Evolutionary conservation across 2,888 invertebrate genomes (phyloP).

Genomic region (Drosophila vallismaia): DNA sequence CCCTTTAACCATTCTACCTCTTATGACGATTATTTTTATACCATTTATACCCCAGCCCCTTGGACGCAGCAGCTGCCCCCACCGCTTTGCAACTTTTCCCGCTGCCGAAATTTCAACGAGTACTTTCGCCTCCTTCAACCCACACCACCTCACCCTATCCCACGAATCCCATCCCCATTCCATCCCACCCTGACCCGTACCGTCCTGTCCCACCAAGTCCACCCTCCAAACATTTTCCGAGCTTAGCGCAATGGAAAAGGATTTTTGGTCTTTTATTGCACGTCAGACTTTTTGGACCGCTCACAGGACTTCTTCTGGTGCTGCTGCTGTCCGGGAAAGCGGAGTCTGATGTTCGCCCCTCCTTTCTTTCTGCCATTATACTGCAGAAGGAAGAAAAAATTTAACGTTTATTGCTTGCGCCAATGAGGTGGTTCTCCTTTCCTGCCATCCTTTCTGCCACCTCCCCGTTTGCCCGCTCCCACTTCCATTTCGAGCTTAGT

Average conservation of each 20-base stretch:
- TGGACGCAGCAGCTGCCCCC: constrained; percentile 25
- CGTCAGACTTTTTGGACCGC: constrained; percentile 70
- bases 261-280: constrained; percentile 80
- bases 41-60: constrained; percentile 24
- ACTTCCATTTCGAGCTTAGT: constrained; percentile 47
- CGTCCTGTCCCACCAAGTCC: not conserved
- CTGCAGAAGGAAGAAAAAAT: constrained; percentile 75
- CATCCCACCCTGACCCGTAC: not conserved
- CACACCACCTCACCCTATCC: not conserved
- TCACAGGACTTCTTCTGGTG: constrained; percentile 53
- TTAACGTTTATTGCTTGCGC: constrained; percentile 80
- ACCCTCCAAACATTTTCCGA: constrained; percentile 54
- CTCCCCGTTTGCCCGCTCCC: constrained; percentile 2
- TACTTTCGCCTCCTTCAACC: constrained; percentile 32
- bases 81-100: constrained; percentile 50
- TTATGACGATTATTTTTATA: constrained; percentile 78
- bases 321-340: constrained; percentile 24
- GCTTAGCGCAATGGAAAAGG: constrained; percentile 80
- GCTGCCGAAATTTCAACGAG: constrained; percentile 69
- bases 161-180: not conserved
- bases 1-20: constrained; percentile 50
- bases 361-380: constrained; percentile 62
- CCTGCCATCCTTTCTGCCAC: constrained; percentile 9
- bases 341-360: constrained; percentile 29
- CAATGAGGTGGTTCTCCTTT: constrained; percentile 71